Base-by-base conservation (phyloP, 2,888 invertebrate species). In the Sphinx pinastri region DNA sequence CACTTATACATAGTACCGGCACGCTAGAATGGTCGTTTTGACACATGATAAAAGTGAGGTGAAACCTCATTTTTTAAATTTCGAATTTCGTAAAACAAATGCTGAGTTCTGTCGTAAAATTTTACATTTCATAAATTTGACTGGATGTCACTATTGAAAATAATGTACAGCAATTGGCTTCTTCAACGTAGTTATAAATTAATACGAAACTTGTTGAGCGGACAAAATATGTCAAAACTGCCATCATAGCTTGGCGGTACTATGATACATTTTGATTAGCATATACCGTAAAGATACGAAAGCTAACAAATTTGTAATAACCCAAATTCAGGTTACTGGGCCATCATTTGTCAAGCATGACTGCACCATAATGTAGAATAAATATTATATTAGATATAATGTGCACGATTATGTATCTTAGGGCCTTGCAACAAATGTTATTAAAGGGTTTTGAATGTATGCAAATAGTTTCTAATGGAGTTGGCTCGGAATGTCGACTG, bases 401-500 rank as follows among this genome's bases (percentile, higher is more conserved):
- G 19, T 55, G 31, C 45, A 60, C 60, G 52, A 69, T 52, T 60
- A 2, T 60, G 19, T 12, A 69, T 52, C 63, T 69, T 47, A 19
- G 63, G 49, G 19, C 49, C 63, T 63, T 49, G 49, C 16, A 45
- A 63, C 19, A 49, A n/a, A 8, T 19, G 63, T 63, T 14, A 63
- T 14, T 58, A 25, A 63, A 47, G 49, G 63, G 47, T 59, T 59
- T 38, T 12, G 38, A 68, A 55, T 55, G 2, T 71, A 68, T 70
- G 66, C 63, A 72, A 72, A 72, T 71, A 68, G 69, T 68, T 69
- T 67, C 57, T 12, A 68, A 71, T 67, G 57, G 60, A 67, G 67
- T 70, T 71, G 70, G 72, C 68, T 69, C 58, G 71, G 71, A 68
- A 59, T 52, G 51, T 19, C 68, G 49, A 49, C 49, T 63, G 67